Conservation (phyloP, 2,797 vertebrate species). For the Acipenser transmontanus region DNA sequence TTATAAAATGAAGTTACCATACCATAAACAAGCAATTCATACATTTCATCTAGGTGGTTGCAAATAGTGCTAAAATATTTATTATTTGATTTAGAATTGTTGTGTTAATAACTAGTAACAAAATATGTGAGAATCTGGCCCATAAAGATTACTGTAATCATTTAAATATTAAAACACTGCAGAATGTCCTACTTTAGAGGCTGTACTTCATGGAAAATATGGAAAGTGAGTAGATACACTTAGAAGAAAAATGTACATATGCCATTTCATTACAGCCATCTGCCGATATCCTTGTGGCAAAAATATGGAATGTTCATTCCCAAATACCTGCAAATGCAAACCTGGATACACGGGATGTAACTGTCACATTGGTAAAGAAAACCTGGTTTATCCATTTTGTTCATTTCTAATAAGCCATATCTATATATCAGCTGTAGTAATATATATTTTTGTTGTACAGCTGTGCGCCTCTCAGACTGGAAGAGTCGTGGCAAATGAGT, state of each 20-base stretch:
- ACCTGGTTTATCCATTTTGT: too few relatives aligned
- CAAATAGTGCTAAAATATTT: too few relatives aligned
- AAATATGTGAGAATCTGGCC: too few relatives aligned
- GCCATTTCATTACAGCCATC: conserved; percentile 51
- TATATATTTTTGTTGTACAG: conserved; percentile 45
- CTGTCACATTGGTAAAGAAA: conserved; percentile 72
- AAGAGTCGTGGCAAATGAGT: conserved; percentile 79
- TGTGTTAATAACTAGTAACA: too few relatives aligned
- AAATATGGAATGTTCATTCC: conserved; percentile 75
- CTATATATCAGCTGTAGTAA: neutral
- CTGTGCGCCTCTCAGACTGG: conserved; percentile 81
- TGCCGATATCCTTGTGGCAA: conserved; percentile 73
- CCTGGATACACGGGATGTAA: conserved; percentile 73
- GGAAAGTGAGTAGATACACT: neutral
- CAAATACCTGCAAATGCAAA: conserved; percentile 79
- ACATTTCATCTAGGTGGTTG: too few relatives aligned
- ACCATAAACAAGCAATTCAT: too few relatives aligned
- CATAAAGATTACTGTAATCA: too few relatives aligned
- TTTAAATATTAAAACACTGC: too few relatives aligned
- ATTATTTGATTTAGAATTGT: too few relatives aligned
- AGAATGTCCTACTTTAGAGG: too few relatives aligned
- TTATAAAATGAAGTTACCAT: too few relatives aligned
- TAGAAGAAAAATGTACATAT: neutral
- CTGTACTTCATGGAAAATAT: neutral
- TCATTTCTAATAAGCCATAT: neutral